These are phyloP conservation scores for Leucopsar rothschildi DNA, from an alignment of 2,113 vertebrate genomes.

Conservation along the genomic window DNA sequence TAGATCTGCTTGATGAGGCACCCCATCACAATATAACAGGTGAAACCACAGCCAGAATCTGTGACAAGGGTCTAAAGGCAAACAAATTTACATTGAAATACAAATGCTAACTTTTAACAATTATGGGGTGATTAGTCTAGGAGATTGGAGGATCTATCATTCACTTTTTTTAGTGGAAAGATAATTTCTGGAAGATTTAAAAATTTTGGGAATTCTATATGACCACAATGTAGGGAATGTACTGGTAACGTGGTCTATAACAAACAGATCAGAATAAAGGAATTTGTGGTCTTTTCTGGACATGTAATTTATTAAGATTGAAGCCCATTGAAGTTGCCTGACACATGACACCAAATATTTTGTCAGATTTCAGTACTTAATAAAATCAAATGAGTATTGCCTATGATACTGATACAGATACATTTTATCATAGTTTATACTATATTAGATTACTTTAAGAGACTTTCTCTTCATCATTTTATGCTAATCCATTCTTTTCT, in stretches of 20 bases:
- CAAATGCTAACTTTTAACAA: background rate
- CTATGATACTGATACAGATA: background rate
- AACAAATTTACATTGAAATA: background rate
- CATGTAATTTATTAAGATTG: background rate
- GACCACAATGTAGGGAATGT: background rate
- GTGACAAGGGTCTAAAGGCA: background rate
- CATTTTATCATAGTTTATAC: background rate
- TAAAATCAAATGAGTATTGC: background rate
- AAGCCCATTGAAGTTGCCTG: background rate
- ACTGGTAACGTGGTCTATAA: fast-evolving
- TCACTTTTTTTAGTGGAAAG: background rate
- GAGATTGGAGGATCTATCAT: background rate
- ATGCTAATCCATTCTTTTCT: background rate
- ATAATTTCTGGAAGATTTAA: background rate
- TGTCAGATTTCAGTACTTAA: background rate
- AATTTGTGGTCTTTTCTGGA: background rate
- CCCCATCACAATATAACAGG: background rate
- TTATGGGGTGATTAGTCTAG: background rate
- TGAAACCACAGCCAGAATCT: background rate
- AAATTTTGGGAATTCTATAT: background rate
- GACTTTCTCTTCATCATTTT: background rate
- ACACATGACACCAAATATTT: background rate
- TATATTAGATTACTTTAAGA: background rate
- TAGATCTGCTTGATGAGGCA: background rate
- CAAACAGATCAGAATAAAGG: background rate